A percentile compares a stretch with the other conserved stretches of the same genome.
These are phyloP conservation scores for Graphium colonna DNA, from an alignment of 2,888 invertebrate species.

Conservation along the genomic window DNA sequence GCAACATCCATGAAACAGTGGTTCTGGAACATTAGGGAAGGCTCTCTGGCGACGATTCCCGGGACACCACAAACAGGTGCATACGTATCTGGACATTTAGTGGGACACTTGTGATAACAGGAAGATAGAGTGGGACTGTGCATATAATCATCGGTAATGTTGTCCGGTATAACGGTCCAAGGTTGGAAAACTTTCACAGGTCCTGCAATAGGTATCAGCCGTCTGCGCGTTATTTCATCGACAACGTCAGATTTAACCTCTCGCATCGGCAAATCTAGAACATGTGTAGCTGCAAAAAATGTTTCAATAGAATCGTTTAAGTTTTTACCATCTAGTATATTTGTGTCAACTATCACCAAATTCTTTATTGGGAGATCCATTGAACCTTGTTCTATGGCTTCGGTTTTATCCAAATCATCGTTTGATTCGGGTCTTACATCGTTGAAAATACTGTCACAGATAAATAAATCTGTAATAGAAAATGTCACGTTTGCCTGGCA, in stretches of 20 bases:
- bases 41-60: conserved; percentile 49
- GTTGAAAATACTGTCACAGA: conserved; percentile 36
- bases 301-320: conserved; percentile 53
- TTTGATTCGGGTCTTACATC: conserved; percentile 21
- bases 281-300: conserved; percentile 61
- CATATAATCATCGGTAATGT: conserved; percentile 41
- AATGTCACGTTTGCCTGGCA: conserved; percentile 44
- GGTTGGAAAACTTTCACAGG: conserved; percentile 54
- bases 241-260: conserved; percentile 37
- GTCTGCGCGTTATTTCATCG: conserved; percentile 41
- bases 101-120: conserved; percentile 63
- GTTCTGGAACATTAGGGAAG: conserved; percentile 60
- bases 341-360: conserved; percentile 48
- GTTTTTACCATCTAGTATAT: conserved; percentile 38
- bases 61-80: conserved; percentile 62
- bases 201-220: conserved; percentile 42
- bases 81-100: conserved; percentile 61
- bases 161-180: conserved; percentile 46
- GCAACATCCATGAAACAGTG: conserved; percentile 71
- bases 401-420: neutral
- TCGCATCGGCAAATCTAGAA: conserved; percentile 49
- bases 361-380: conserved; percentile 12
- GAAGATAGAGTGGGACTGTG: conserved; percentile 50
- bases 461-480: conserved; percentile 40
- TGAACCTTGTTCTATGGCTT: neutral